Evolutionary conservation across 2,888 invertebrate genomes (phyloP).

Genomic region (Oscheius myriophilus): DNA sequence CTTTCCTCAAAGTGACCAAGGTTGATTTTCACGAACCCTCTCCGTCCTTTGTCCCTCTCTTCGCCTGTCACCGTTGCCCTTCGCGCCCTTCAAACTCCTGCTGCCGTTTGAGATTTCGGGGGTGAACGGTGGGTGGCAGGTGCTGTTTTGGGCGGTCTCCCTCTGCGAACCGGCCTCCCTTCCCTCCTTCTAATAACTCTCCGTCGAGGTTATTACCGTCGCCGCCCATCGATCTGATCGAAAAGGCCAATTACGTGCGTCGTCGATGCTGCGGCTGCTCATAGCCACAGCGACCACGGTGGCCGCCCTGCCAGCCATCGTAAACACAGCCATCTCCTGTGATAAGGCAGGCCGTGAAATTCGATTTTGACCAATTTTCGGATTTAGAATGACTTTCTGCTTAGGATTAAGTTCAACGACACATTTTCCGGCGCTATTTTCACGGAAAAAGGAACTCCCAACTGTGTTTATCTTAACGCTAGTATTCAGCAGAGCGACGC

Average conservation of each 20-base stretch:
- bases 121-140: too few relatives aligned
- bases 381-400: conserved; percentile 66
- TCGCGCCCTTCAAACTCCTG: too few relatives aligned
- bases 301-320: conserved; percentile 35
- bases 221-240: conserved; percentile 23
- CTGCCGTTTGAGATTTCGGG: too few relatives aligned
- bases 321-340: conserved; percentile 52
- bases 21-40: too few relatives aligned
- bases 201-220: conserved; percentile 3
- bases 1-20: too few relatives aligned
- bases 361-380: background rate
- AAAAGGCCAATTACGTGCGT: background rate
- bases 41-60: too few relatives aligned
- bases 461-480: conserved; percentile 69
- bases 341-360: conserved; percentile 39
- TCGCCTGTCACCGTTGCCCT: too few relatives aligned
- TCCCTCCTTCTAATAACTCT: conserved; percentile 28
- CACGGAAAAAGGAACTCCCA: conserved; percentile 66
- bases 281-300: conserved; percentile 11
- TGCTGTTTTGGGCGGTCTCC: too few relatives aligned
- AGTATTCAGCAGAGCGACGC: conserved; percentile 58
- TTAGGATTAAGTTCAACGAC: conserved; percentile 64
- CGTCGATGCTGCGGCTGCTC: conserved; percentile 21
- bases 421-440: conserved; percentile 64
- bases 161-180: too few relatives aligned